Conservation (phyloP, 2,888 invertebrate species). For the Tipula lateralis region DNA sequence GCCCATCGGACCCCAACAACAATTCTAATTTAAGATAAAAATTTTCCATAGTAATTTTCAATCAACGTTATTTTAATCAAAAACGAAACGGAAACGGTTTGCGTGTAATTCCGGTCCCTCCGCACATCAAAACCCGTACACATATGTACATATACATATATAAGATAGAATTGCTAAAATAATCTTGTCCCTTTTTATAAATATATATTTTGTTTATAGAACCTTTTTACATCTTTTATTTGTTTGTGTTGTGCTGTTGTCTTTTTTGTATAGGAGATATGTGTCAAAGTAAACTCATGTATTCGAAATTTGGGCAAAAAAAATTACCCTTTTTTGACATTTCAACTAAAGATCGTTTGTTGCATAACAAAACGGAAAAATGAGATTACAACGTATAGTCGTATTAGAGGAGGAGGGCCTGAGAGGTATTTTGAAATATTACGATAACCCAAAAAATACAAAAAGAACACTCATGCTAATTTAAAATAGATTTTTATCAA, state of each 20-base stretch:
- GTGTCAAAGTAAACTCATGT: neutral
- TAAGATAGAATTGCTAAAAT: neutral
- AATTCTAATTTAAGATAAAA: neutral
- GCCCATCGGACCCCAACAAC: neutral
- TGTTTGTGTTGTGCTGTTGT: neutral
- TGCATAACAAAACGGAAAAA: neutral
- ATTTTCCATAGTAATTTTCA: neutral
- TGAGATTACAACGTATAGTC: neutral
- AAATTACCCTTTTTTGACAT: neutral
- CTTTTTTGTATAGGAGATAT: neutral
- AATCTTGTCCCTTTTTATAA: neutral
- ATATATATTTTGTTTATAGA: neutral
- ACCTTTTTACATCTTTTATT: neutral
- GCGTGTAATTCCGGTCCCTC: neutral
- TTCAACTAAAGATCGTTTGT: neutral
- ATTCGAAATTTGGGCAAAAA: neutral
- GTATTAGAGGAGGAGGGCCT: neutral
- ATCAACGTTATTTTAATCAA: neutral
- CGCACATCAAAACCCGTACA: neutral
- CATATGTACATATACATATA: too few relatives aligned
- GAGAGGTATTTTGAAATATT: neutral
- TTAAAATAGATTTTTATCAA: neutral
- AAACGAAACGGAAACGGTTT: neutral
- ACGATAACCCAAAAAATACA: neutral
- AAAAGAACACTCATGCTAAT: neutral